These are phyloP conservation scores for Oithona nana DNA, from an alignment of 2,888 invertebrate genomes.

Conservation along the genomic window DNA sequence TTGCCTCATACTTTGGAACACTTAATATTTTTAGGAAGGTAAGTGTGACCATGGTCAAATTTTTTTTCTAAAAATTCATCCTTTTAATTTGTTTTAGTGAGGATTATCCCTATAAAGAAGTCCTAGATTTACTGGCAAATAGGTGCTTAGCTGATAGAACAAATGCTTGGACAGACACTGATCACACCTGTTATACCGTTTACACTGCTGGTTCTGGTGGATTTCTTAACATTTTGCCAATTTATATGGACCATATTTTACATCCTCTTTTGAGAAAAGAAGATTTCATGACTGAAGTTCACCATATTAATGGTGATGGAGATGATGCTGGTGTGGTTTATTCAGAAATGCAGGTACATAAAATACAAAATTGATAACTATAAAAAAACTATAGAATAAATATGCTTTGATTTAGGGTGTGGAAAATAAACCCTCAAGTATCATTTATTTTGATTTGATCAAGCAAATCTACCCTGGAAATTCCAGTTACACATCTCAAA, in stretches of 20 bases:
- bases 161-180: slow-evolving; percentile 46
- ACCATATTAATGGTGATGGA: slow-evolving; percentile 70
- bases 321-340: slow-evolving; percentile 87
- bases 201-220: slow-evolving; percentile 41
- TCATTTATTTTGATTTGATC: slow-evolving; percentile 43
- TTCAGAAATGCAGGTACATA: slow-evolving; percentile 76
- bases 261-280: slow-evolving; percentile 53
- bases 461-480: slow-evolving; percentile 55
- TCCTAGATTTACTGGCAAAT: slow-evolving; percentile 69
- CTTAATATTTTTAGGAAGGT: slow-evolving; percentile 48
- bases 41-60: no score
- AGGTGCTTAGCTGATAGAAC: slow-evolving; percentile 75
- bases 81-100: slow-evolving; percentile 36
- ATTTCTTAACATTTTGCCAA: slow-evolving; percentile 66
- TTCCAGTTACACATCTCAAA: slow-evolving; percentile 63
- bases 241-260: slow-evolving; percentile 74
- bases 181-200: slow-evolving; percentile 21
- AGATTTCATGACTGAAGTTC: slow-evolving; percentile 70
- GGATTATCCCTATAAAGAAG: slow-evolving; percentile 70
- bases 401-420: slow-evolving; percentile 5
- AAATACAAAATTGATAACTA: slow-evolving; percentile 30
- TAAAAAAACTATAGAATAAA: background rate
- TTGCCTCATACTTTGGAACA: slow-evolving; percentile 82
- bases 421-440: slow-evolving; percentile 44
- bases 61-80: background rate